Evolutionary conservation across 1,140 invertebrate genomes (phyloP).

Genomic region (Heliconius hewitsoni): DNA sequence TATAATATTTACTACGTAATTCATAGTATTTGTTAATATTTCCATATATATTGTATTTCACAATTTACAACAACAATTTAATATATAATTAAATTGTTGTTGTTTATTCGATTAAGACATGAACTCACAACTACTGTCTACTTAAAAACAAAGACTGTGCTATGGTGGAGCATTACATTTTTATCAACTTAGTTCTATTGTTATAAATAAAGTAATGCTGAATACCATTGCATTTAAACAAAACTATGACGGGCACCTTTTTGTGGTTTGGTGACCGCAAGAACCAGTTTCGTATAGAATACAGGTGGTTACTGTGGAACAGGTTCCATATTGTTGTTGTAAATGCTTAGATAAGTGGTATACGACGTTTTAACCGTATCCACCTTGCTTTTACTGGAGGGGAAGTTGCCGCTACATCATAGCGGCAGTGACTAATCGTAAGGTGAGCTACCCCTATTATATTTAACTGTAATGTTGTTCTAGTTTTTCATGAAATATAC

Average conservation of each 20-base stretch:
- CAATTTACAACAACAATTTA: no score
- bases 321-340: constrained; percentile 64
- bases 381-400: constrained; percentile 53
- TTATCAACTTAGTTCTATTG: not conserved
- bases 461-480: not conserved
- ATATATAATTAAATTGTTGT: no score
- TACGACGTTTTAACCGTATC: constrained; percentile 44
- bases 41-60: no score
- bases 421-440: not conserved
- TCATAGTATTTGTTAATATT: no score
- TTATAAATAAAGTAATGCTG: constrained; percentile 24
- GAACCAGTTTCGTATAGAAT: constrained; percentile 61
- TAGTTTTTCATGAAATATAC: not conserved
- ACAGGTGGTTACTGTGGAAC: constrained; percentile 66
- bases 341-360: constrained; percentile 50
- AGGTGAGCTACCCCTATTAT: not conserved
- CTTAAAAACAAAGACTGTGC: not conserved
- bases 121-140: not conserved
- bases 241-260: constrained; percentile 57
- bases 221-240: constrained; percentile 33
- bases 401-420: constrained; percentile 12
- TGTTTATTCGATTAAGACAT: not conserved
- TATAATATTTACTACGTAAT: no score
- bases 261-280: constrained; percentile 59
- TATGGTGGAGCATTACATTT: not conserved